Evolutionary conservation across 1,140 invertebrate species (phyloP).

Genomic region (Sycophila sp.): DNA sequence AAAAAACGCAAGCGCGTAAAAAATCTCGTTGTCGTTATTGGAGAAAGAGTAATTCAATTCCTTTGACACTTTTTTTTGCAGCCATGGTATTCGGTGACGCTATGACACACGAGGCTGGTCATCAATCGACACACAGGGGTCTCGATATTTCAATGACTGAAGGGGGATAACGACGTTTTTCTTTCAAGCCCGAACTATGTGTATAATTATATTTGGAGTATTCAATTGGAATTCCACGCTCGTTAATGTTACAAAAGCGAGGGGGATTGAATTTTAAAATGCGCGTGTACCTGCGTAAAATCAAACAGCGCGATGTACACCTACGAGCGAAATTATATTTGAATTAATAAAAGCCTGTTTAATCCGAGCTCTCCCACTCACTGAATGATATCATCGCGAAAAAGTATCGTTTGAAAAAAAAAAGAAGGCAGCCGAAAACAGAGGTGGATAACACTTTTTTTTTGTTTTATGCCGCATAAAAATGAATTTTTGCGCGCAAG

Average conservation of each 20-base stretch:
- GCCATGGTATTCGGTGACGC: neutral
- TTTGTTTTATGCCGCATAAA: neutral
- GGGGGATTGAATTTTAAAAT: conserved; percentile 4
- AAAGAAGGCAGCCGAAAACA: too few relatives aligned
- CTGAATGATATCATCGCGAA: neutral
- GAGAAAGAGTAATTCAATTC: conserved; percentile 10
- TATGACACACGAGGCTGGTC: conserved; percentile 15
- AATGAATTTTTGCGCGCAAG: neutral
- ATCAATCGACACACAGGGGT: conserved; percentile 5
- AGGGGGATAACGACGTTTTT: neutral
- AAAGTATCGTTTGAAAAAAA: neutral
- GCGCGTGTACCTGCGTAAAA: neutral
- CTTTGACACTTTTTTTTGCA: conserved; percentile 9
- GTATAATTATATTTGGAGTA: conserved; percentile 13
- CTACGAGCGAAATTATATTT: neutral
- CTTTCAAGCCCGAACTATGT: neutral
- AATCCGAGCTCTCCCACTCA: neutral
- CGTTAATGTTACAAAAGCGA: conserved; percentile 17
- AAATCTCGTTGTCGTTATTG: neutral
- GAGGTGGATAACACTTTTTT: too few relatives aligned
- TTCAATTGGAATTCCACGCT: conserved; percentile 9
- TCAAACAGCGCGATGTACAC: neutral
- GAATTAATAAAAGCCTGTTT: conserved; percentile 5
- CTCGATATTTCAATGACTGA: conserved; percentile 15
- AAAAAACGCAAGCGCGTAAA: neutral